Evolutionary conservation across 2,113 vertebrate genomes (phyloP).

Genomic region (Etheostoma cragini): DNA sequence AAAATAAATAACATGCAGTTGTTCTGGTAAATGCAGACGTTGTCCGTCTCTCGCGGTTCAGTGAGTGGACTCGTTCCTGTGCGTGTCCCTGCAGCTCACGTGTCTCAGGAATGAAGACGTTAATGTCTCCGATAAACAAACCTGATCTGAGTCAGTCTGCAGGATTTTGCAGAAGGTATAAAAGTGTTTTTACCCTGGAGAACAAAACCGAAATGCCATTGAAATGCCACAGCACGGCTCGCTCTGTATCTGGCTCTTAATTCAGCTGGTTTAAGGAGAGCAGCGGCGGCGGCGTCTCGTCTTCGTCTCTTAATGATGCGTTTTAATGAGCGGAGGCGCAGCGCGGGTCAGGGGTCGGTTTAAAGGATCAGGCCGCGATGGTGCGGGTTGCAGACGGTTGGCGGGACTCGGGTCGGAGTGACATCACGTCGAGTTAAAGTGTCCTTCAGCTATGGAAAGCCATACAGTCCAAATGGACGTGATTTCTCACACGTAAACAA

Average conservation of each 20-base stretch:
- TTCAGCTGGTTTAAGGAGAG: neutral
- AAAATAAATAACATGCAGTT: no score
- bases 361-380: conserved; percentile 5
- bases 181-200: conserved; percentile 7
- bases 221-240: conserved; percentile 35
- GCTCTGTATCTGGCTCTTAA: conserved; percentile 13
- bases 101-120: neutral
- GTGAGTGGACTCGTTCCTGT: neutral
- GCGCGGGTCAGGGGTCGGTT: conserved; percentile 9
- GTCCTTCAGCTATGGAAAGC: no score
- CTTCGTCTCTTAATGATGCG: conserved; percentile 21
- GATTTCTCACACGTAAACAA: no score
- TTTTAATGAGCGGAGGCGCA: neutral
- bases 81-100: neutral
- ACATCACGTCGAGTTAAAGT: neutral
- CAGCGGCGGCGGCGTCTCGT: neutral
- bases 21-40: neutral
- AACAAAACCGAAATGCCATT: conserved; percentile 40
- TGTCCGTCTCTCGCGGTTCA: neutral
- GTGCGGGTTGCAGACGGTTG: neutral
- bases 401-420: neutral
- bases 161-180: conserved; percentile 13
- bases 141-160: conserved; percentile 19
- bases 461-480: no score
- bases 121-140: conserved; percentile 12